These are phyloP conservation scores for Galleria mellonella DNA, from an alignment of 1,140 invertebrate species.

Conservation along the genomic window DNA sequence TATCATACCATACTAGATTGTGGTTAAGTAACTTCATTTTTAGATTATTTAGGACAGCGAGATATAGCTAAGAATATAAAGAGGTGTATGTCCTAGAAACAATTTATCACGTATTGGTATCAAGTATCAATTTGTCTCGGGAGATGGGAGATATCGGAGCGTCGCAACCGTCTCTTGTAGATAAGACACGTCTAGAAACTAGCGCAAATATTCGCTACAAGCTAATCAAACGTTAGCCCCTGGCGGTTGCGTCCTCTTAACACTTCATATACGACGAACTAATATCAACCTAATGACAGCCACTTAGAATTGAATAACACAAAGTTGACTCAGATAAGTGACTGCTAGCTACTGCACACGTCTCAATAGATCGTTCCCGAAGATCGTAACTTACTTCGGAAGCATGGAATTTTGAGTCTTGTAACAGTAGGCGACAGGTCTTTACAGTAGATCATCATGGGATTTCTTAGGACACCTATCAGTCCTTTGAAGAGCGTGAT, in stretches of 20 bases:
- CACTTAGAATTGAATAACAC: slow-evolving; percentile 19
- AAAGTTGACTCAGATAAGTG: slow-evolving; percentile 17
- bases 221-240: slow-evolving; percentile 41
- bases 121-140: slow-evolving; percentile 34
- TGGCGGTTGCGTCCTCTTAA: too few species aligned
- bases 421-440: not conserved
- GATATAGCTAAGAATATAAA: not conserved
- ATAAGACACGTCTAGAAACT: slow-evolving; percentile 50
- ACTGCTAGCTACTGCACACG: slow-evolving; percentile 15
- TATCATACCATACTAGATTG: too few species aligned
- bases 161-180: slow-evolving; percentile 20
- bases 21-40: too few species aligned
- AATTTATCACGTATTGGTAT: too few species aligned
- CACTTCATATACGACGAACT: slow-evolving; percentile 16
- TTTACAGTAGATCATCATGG: not conserved
- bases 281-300: slow-evolving; percentile 30
- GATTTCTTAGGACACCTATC: slow-evolving; percentile 1
- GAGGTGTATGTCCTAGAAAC: too few species aligned
- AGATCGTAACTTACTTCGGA: slow-evolving; percentile 15
- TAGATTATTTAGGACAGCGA: not conserved
- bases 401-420: slow-evolving; percentile 2
- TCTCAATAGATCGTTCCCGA: slow-evolving; percentile 6
- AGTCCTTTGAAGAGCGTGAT: slow-evolving; percentile 18
- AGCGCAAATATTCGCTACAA: slow-evolving; percentile 39
- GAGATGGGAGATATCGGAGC: slow-evolving; percentile 29